A percentile compares a stretch with the other conserved stretches of the same genome.
phyloP scores from a whole-genome alignment of 2,888 invertebrate species.

The Metalampra italica region DNA sequence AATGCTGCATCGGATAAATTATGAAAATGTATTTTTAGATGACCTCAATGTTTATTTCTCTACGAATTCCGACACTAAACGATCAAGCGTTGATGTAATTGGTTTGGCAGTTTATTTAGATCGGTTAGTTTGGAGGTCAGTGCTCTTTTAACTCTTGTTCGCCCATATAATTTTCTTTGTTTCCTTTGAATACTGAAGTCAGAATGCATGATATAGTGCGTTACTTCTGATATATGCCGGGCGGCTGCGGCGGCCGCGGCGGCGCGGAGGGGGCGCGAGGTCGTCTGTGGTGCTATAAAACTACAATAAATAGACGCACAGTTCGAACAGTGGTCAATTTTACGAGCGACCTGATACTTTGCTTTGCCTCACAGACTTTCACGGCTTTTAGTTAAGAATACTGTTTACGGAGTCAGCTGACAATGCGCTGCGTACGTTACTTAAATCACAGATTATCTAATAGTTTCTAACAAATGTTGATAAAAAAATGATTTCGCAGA shows the following conservation, averaged over 20 bases:
- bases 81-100: conserved; percentile 19
- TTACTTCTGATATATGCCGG: too few relatives aligned
- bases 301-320: conserved; percentile 33
- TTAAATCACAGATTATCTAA: too few relatives aligned
- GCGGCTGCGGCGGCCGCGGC: too few relatives aligned
- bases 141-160: not conserved
- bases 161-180: too few relatives aligned
- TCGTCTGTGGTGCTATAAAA: conserved; percentile 23
- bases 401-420: too few relatives aligned
- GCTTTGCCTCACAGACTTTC: conserved; percentile 4
- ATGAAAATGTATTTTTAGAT: conserved; percentile 48
- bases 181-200: too few relatives aligned
- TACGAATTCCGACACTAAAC: conserved; percentile 33
- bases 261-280: conserved; percentile 13
- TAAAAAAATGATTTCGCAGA: too few relatives aligned
- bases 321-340: conserved; percentile 48
- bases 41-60: conserved; percentile 41
- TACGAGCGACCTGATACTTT: conserved; percentile 32
- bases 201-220: too few relatives aligned
- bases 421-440: too few relatives aligned
- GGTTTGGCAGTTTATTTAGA: not conserved
- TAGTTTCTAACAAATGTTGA: too few relatives aligned
- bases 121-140: too few relatives aligned
- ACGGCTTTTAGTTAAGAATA: not conserved
- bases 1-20: conserved; percentile 39